These are phyloP conservation scores for Ditula angustiorana DNA, from an alignment of 2,888 invertebrate genomes.

Conservation along the genomic window DNA sequence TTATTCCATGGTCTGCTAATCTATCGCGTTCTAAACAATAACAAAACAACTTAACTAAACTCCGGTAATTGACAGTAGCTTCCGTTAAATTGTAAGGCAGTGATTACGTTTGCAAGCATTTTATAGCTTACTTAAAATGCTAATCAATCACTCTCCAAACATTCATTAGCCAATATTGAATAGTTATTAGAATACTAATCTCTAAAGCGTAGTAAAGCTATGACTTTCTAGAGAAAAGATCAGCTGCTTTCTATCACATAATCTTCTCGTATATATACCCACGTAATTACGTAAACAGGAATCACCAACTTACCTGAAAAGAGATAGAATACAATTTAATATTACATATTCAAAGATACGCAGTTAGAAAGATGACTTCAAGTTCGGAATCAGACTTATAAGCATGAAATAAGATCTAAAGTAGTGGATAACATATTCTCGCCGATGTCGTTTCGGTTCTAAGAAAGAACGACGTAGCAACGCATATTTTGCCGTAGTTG, in stretches of 20 bases:
- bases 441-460: constrained; percentile 10
- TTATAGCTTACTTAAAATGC: background rate
- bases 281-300: constrained; percentile 19
- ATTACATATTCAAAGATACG: background rate
- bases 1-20: too few species aligned
- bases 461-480: constrained; percentile 21
- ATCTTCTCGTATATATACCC: constrained; percentile 42
- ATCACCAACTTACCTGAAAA: constrained; percentile 50
- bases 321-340: constrained; percentile 41
- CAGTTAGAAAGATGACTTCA: background rate
- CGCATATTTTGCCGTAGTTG: constrained; percentile 26
- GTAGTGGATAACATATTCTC: background rate
- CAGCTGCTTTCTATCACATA: constrained; percentile 37
- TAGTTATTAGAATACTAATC: constrained; percentile 3
- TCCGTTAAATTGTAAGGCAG: background rate
- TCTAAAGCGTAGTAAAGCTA: background rate
- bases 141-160: background rate
- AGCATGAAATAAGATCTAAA: constrained; percentile 2
- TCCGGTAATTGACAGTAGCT: background rate
- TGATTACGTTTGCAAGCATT: background rate
- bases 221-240: constrained; percentile 26
- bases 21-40: too few species aligned
- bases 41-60: too few species aligned
- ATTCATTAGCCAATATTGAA: constrained; percentile 3
- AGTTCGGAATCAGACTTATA: background rate